Evolutionary conservation across 2,797 vertebrate species (phyloP), one percentile per base, ranked within the genome.

Genomic region (Chanos chanos): DNA sequence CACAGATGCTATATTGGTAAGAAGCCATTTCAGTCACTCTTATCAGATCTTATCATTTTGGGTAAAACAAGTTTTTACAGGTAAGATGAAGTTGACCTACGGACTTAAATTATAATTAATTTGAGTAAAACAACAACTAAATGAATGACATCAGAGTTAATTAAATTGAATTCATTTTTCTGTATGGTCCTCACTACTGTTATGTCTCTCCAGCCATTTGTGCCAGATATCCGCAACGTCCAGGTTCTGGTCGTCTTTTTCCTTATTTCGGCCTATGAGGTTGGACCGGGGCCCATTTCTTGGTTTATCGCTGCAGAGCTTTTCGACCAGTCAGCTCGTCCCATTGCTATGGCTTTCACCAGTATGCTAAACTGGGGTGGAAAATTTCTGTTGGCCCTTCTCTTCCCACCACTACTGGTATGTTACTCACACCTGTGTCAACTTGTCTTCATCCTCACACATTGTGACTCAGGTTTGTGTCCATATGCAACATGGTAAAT

Each of bases 311-410:
- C 77, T 1, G 83, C 75, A 0, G 86, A 90, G 61, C 62, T 91
- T 53, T 90, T 88, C 40, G 88, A 87, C 78, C 84, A 80, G 58
- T 73, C 70, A 0, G 74, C 78, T 39, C 69, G 82, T 18, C 81
- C 76, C 18, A 78, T 78, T 33, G 82, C 83, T 44, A 81, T 90
- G 88, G 84, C 87, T 5, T 89, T 89, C 70, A 87, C 87, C 66
- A 83, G 87, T 74, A 82, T 89, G 78, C 74, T 87, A 21, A 84
- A 82, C 80, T 79, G 82, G 78, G 89, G 87, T 48, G 82, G 83
- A 27, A 90, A 91, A 80, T 89, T 87, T 63, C 44, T 84, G 12
- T 64, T 87, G 58, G 80, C 80, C 0, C 79, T 85, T 5, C 72
- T 91, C 56, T 89, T 90, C 36, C 83, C 86, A 24, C 70, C 77